Percentiles rank a stretch among this genome's conserved stretches.
These are phyloP conservation scores for Drosophila maculinotata DNA, from an alignment of 2,888 invertebrate genomes.

Conservation along the genomic window DNA sequence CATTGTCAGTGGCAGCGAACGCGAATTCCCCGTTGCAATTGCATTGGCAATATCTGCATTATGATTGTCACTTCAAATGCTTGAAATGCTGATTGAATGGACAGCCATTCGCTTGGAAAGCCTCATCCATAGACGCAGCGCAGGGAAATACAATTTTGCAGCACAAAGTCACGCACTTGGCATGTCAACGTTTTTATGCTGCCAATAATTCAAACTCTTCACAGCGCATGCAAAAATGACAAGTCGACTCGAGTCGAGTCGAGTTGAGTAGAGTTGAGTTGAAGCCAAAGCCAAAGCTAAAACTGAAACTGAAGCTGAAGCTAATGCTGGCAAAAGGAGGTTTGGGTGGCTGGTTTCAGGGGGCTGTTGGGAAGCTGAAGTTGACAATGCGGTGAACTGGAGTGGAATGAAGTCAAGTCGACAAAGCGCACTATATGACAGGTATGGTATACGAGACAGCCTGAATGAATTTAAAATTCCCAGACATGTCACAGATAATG, in stretches of 20 bases:
- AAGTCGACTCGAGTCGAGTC: constrained; percentile 36
- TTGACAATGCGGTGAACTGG: constrained; percentile 40
- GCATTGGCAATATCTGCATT: constrained; percentile 71
- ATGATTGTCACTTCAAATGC: constrained; percentile 78
- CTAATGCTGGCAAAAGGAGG: not conserved
- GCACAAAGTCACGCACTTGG: constrained; percentile 71
- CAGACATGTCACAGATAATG: constrained; percentile 48
- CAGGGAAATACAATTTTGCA: constrained; percentile 49
- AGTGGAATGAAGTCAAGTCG: constrained; percentile 57
- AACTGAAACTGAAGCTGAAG: constrained; percentile 5
- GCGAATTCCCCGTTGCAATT: constrained; percentile 48
- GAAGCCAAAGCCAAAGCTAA: constrained; percentile 13
- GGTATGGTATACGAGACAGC: constrained; percentile 3
- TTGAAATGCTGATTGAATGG: constrained; percentile 78
- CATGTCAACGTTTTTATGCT: constrained; percentile 74
- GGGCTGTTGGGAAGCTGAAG: constrained; percentile 11
- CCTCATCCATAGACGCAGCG: constrained; percentile 32
- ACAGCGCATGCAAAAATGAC: constrained; percentile 64
- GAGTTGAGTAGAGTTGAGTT: constrained; percentile 22
- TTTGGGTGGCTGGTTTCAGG: not conserved
- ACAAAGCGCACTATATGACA: constrained; percentile 39
- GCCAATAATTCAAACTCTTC: constrained; percentile 70
- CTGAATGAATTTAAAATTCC: constrained; percentile 55
- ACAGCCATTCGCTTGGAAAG: constrained; percentile 73
- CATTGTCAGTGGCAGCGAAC: constrained; percentile 1